Base-by-base conservation (phyloP, 1,140 invertebrate genomes). In the Atta texana region DNA sequence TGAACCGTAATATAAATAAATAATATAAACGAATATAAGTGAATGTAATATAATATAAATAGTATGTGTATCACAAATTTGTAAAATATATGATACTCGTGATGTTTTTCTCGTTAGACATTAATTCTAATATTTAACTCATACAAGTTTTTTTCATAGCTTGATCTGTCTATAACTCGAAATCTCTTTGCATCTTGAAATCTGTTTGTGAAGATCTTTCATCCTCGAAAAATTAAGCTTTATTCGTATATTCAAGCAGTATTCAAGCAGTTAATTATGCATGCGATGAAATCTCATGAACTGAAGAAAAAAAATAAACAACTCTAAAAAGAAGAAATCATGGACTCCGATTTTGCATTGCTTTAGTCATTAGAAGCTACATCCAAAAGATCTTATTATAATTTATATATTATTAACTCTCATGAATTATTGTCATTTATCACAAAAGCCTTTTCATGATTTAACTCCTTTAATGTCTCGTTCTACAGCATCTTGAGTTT, bases 271-370 rank as follows among this genome's bases (percentile, higher is more conserved):
- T 49, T 6, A 49, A 39, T 49, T 77, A 77, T 63, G 53, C 34
- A 44, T 76, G 21, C 74, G 39, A 18, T 44, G 16, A 64, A 64
- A 12, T 24, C 6, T 69, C 39, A 69, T 69, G 66, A 69, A 78
- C 24, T 16, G n/a, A 44, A 31, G 8, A 6, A 10, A 77, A 63
- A 44, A 34, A 44, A 75, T 39, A 34, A 5, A 63, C 16, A 78
- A 49, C 14, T 63, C 16, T 31, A 63, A 77, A 18, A 2, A 18
- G 2, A 44, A 5, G 2, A 44, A 16, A 8, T 44, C 6, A 44
- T 14, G n/a, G 8, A 44, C 12, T 69, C n/a, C 14, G n/a, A 49
- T 10, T 51, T 69, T 51, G 12, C 21, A 16, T 14, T 5, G 24
- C 1, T 51, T 69, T 28, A 24, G 16, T 68, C 34, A n/a, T 51